These are phyloP conservation scores for Leptinotarsa undecemlineata DNA, from an alignment of 1,140 invertebrate genomes.

Conservation along the genomic window DNA sequence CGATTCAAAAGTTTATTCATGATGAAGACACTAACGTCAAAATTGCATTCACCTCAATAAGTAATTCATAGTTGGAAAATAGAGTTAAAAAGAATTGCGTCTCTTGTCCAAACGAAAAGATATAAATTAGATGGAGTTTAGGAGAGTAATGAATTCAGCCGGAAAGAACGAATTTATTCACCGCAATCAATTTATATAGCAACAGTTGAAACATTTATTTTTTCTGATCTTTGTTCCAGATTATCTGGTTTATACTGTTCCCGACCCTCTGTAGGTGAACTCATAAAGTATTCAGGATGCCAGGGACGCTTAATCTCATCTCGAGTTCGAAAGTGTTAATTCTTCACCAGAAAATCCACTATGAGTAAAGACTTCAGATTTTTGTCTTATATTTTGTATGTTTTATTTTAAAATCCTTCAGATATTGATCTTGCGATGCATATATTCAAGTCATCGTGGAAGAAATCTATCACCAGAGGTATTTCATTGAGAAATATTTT, in stretches of 20 bases:
- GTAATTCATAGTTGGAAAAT: constrained; percentile 5
- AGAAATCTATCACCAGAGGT: no score
- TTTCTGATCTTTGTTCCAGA: constrained; percentile 7
- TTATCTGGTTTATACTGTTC: constrained; percentile 5
- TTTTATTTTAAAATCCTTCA: no score
- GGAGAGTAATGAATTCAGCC: constrained; percentile 6
- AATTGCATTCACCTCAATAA: constrained; percentile 7
- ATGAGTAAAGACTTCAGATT: no score
- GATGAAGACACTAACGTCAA: neutral
- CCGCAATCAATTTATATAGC: constrained; percentile 13
- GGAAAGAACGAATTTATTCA: constrained; percentile 5
- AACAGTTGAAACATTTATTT: constrained; percentile 15
- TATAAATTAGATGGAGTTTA: constrained; percentile 11
- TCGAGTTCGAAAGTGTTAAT: no score
- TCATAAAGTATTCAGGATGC: no score
- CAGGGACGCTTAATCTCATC: no score
- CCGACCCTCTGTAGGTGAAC: no score
- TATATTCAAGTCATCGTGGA: no score
- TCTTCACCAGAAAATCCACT: no score
- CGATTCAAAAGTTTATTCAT: neutral
- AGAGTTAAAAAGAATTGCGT: neutral
- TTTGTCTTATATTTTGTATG: no score
- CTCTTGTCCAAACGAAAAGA: neutral
- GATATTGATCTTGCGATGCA: no score
- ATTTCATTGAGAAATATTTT: no score